phyloP scores from a whole-genome alignment of 2,113 vertebrate species.

The Stomatorhinus ivindoensis region DNA sequence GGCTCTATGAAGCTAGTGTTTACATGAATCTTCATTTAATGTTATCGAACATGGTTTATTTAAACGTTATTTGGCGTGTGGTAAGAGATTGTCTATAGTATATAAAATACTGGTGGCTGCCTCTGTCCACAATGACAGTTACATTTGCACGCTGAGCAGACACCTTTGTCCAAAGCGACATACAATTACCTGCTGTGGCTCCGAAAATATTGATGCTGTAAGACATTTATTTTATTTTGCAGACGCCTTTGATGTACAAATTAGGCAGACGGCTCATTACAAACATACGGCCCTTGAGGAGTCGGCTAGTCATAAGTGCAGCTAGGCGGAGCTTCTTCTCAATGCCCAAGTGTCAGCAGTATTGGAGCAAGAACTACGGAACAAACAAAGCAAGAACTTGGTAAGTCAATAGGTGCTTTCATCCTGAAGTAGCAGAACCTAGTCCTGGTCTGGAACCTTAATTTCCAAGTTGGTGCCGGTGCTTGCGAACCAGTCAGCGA shows the following conservation, averaged over 20 bases:
- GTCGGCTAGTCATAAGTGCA: background rate
- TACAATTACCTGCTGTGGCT: background rate
- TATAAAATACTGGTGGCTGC: background rate
- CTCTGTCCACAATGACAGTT: background rate
- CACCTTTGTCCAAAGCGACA: background rate
- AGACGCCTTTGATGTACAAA: background rate
- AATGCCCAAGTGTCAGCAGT: background rate
- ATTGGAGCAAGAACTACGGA: background rate
- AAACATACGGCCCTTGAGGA: background rate
- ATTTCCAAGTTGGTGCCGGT: too few species aligned
- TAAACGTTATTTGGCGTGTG: background rate
- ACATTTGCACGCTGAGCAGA: background rate
- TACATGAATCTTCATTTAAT: background rate
- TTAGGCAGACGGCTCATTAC: background rate
- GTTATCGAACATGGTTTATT: background rate
- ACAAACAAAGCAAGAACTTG: background rate
- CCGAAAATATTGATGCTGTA: background rate
- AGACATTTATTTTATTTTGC: background rate
- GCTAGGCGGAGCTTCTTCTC: background rate
- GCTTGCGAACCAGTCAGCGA: too few species aligned
- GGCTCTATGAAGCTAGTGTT: background rate
- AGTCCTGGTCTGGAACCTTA: too few species aligned
- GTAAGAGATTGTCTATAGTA: background rate
- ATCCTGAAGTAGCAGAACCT: background rate
- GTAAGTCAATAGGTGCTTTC: background rate